A percentile compares a stretch with the other conserved stretches of the same genome.
phyloP scores from a whole-genome alignment of 2,797 vertebrate species.

The Danio kyathit region DNA sequence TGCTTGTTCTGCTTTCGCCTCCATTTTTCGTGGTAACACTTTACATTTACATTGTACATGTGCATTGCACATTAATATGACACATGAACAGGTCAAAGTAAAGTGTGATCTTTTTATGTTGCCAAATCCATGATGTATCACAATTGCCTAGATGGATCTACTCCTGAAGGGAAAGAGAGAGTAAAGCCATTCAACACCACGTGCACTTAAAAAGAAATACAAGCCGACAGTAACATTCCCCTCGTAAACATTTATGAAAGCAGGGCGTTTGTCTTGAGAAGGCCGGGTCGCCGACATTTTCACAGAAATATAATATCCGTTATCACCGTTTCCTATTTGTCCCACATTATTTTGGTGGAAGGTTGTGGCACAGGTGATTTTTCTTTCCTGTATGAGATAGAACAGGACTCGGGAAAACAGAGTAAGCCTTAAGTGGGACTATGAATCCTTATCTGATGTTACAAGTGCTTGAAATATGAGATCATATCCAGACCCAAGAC shows the following conservation, averaged over 20 bases:
- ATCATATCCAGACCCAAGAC: constrained; percentile 55
- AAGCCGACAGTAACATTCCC: constrained; percentile 42
- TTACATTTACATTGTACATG: not conserved
- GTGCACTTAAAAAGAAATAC: constrained; percentile 32
- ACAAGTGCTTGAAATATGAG: constrained; percentile 59
- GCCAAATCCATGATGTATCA: constrained; percentile 54
- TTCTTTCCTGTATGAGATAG: constrained; percentile 57
- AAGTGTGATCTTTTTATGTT: constrained; percentile 47
- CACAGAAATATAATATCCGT: constrained; percentile 57
- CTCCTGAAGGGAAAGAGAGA: constrained; percentile 34
- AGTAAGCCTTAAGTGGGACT: constrained; percentile 44
- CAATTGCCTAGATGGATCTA: constrained; percentile 36
- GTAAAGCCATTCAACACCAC: constrained; percentile 22
- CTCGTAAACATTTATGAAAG: constrained; percentile 40
- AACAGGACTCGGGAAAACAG: constrained; percentile 55
- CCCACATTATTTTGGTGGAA: constrained; percentile 52
- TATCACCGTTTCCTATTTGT: constrained; percentile 51
- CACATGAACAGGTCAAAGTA: constrained; percentile 9
- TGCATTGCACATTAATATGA: not conserved
- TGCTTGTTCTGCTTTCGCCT: not conserved
- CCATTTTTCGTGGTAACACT: not conserved
- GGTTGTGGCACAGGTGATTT: constrained; percentile 66
- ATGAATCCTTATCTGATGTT: constrained; percentile 61
- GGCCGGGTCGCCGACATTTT: constrained; percentile 46
- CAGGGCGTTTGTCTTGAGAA: constrained; percentile 20